Evolutionary conservation across 2,888 invertebrate genomes (phyloP), one percentile per base, ranked within the genome.

Genomic region (Eurois occulta): DNA sequence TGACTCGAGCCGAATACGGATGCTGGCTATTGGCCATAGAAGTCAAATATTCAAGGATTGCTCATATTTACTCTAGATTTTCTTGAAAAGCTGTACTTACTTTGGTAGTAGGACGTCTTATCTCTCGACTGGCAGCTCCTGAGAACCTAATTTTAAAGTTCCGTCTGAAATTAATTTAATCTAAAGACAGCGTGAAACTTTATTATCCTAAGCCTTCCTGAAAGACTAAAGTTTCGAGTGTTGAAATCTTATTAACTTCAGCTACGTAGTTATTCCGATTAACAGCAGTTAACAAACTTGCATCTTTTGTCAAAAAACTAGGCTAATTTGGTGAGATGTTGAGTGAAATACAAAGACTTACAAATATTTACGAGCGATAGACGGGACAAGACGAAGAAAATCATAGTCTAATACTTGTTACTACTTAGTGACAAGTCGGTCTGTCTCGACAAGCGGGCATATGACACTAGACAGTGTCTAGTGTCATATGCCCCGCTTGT

Each of bases 71-170:
- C 11, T 10, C 28, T 10, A 32, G 8, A 58, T 58, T 46, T 81
- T 41, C 13, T 18, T 43, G 18, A 75, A 60, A 62, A 52, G n/a
- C 77, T 43, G 32, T 60, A 28, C 21, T 72, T 60, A 24, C 32
- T 81, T 62, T 52, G 21, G 24, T 18, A 38, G 21, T 35, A 46
- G 24, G 35, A 43, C 18, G 77, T 43, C 52, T 70, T 80, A 80
- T 72, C 67, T 84, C 46, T n/a, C 13, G 8, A 46, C 52, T 55
- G 38, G 35, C 66, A 80, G 67, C 46, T 67, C 52, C 64, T 64
- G n/a, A 24, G 32, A 84, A 80, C 66, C 66, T 64, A 79, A 81
- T 80, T 80, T 67, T 68, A 85, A 85, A 80, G 72, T 64, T 81
- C 10, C 43, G 58, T 32, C 35, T 55, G 46, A 72, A 81, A 85